Evolutionary conservation across 2,797 vertebrate species (phyloP), one percentile per base, ranked within the genome.

Genomic region (Clarias pachynema): DNA sequence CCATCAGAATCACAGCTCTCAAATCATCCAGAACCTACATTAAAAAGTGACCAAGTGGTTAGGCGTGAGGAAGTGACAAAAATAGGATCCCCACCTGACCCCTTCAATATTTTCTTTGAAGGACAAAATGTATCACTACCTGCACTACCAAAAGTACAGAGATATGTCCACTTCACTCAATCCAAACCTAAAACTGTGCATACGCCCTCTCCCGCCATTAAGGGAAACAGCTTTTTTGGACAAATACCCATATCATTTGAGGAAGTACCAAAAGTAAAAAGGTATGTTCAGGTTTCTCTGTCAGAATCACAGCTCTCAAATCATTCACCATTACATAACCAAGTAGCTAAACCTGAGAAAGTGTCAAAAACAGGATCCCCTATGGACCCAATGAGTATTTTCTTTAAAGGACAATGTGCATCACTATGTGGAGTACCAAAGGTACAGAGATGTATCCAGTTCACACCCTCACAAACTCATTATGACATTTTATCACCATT

Each of bases 141-240:
- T 12, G 24, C 56, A 70, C 12, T 82, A 37, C 85, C 87, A 82
- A 87, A 87, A 26, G 73, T 88, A 77, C 83, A 87, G 24, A 85
- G 74, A 70, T 85, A 81, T 29, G 79, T 89, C 34, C 29, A 70
- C 16, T 87, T 87, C 26, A 85, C 8, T 44, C 79, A 34, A 37
- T 12, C 6, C 4, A 24, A 73, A 3, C 24, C 70, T 59, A 24
- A 37, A 85, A 66, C 22, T 56, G n/a, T 57, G 3, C 22, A 44
- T 29, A 7, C 20, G 5, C 6, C 10, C 31, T 22, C 9, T 44
- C 31, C 68, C 75, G 4, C 12, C 12, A 26, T 73, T 82, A 59
- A 24, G 18, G 49, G 7, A n/a, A 63, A 49, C 18, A 20, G 5
- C 5, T 78, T 82, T 56, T 69, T 86, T 69, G 62, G 3, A 8